Conservation (phyloP, 2,113 vertebrate genomes). For the Lycaon pictus region DNA sequence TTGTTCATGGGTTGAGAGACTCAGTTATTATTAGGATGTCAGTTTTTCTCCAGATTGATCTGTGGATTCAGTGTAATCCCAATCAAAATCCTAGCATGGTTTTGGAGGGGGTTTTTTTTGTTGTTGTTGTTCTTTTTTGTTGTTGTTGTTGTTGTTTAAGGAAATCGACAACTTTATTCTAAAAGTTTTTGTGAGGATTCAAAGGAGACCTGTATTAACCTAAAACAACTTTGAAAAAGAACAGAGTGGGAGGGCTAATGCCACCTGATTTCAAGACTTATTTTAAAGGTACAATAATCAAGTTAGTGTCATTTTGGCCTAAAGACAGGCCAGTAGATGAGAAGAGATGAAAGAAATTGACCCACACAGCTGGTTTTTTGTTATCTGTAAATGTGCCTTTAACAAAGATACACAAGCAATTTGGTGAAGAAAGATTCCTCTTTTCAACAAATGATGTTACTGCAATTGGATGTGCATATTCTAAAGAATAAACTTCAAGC, state of each 20-base stretch:
- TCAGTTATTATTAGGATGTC: not conserved
- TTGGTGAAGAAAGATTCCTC: not conserved
- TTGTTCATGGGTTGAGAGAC: not conserved
- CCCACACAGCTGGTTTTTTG: not conserved
- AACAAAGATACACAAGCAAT: not conserved
- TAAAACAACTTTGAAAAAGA: not conserved
- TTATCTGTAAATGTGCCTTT: not conserved
- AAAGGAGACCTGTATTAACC: not conserved
- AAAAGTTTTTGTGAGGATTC: not conserved
- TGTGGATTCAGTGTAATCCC: not conserved
- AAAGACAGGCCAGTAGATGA: not conserved
- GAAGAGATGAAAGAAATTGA: not conserved
- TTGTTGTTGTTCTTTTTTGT: not conserved
- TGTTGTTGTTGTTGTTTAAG: not conserved
- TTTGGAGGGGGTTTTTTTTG: not conserved
- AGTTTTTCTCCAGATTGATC: not conserved
- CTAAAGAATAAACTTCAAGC: not conserved
- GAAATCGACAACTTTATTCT: not conserved
- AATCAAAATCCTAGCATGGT: not conserved
- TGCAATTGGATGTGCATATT: not conserved
- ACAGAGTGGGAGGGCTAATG: not conserved
- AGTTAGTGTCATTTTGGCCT: not conserved
- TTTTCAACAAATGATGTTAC: not conserved
- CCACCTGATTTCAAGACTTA: not conserved
- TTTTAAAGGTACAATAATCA: not conserved